Evolutionary conservation across 1,140 invertebrate genomes (phyloP), one percentile per base, ranked within the genome.

Genomic region (Heterodera schachtii): DNA sequence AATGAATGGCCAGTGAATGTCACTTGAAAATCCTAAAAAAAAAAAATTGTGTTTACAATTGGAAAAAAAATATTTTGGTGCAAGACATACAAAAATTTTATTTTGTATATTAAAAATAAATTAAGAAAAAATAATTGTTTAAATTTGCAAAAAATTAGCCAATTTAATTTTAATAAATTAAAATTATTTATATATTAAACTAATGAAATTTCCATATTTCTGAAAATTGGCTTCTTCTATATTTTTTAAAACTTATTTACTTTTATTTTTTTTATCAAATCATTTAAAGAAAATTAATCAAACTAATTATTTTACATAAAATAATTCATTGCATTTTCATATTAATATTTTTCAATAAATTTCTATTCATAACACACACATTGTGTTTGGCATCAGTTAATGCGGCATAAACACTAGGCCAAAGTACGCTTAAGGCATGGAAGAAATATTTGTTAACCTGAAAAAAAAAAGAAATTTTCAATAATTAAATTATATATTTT

Each of bases 1-100:
- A 86, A 83, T 16, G 79, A 83, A 78, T 86, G 85, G 13, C 85
- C 85, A 66, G 85, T 87, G 43, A 86, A 86, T 31, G 83, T 87
- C 11, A 86, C 86, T 44, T 81, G 47, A 66, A 79, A 86, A n/a
- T 71, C 67, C 69, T 75, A 49, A 11, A 44, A 81, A 49, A 11
- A 44, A 81, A 16, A n/a, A 3, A 8, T 31, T 31, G 31, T 31
- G 31, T 31, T 31, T 31, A 31, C 31, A 31, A 31, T 31, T 31
- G 31, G 31, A 31, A 31, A 31, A 71, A 71, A 71, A 71, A 71
- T 71, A n/a, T 31, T 71, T 41, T 46, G 31, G 0, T 31, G 31
- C 31, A 43, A 43, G 43, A 71, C 7, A 57, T 70, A 43, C 1
- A 84, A 49, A 78, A 79, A 52, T 77, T 49, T 57, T 0, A 57